Conservation (phyloP, 1,140 invertebrate species). For the Acromyrmex heyeri region DNA sequence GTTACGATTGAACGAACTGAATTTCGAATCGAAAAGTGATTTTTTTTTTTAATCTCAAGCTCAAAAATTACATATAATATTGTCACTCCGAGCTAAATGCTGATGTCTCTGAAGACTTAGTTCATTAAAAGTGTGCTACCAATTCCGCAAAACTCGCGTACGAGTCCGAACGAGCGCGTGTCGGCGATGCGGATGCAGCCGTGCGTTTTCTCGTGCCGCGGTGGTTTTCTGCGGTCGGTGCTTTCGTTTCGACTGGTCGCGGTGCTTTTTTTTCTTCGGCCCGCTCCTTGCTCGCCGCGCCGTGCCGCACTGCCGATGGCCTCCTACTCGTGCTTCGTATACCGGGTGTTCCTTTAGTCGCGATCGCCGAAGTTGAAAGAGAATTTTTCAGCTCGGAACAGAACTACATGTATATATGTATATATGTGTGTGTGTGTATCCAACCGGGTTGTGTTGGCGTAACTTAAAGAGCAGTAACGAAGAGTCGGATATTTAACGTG, state of each 20-base stretch:
- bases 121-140: neutral
- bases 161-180: neutral
- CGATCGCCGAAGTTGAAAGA: neutral
- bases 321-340: constrained; percentile 39
- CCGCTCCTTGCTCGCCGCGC: constrained; percentile 37
- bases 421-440: neutral
- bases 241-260: constrained; percentile 68
- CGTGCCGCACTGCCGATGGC: constrained; percentile 51
- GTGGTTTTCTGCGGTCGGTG: constrained; percentile 68
- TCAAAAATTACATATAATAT: neutral
- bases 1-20: neutral
- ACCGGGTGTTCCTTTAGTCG: constrained; percentile 25
- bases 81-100: neutral
- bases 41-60: neutral
- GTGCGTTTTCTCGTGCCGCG: constrained; percentile 71
- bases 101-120: neutral
- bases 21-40: neutral
- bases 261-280: constrained; percentile 65
- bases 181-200: constrained; percentile 57
- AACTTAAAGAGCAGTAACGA: neutral
- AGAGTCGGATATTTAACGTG: neutral
- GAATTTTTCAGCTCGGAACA: neutral
- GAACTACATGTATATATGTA: too few relatives aligned
- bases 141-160: neutral
- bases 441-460: neutral